Base-by-base conservation (phyloP, 2,888 invertebrate species). In the Halictus quadricinctus region DNA sequence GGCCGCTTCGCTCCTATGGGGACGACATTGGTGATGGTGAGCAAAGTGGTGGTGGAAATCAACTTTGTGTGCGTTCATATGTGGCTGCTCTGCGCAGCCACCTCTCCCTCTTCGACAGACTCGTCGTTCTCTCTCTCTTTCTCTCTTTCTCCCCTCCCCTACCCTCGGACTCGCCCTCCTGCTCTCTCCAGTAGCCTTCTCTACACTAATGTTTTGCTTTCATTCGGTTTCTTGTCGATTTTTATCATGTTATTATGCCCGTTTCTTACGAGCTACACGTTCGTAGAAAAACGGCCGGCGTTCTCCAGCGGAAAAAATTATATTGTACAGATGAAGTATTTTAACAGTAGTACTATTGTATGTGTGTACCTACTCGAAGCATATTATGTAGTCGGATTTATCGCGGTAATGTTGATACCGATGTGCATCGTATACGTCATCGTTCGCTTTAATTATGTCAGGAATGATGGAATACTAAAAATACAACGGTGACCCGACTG, bases 1-100 rank as follows among this genome's bases (percentile, higher is more conserved):
- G 92, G 92, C 92, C 90, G 90, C 89, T 78, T 86, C 88, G 79
- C 81, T 86, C 79, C 80, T 83, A 87, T 80, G 81, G 84, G 64
- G 78, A 83, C 70, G 82, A 88, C 84, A 84, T 46, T 82, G 77
- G 82, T 86, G 76, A 60, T 85, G 83, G 86, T 88, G 80, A 87
- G 73, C 81, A 81, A 60, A 76, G 66, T 85, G 88, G 85, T 77
- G 83, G 79, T 80, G 81, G 84, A 29, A 70, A 79, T 72, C 81
- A 58, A 46, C 60, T 69, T 69, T 81, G 76, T 86, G 72, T 85
- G 77, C 43, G 77, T 77, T 54, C 58, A 25, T 58, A 66, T 10
- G 54, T 54, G 54, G 21, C 54, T 78, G 73, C 18, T 78, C 77
- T 76, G 80, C 80, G 69, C 74, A 72, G 72, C 76, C 69, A 8